These are phyloP conservation scores for Drosophila erecta DNA, from an alignment of 1,140 invertebrate species.

Conservation along the genomic window DNA sequence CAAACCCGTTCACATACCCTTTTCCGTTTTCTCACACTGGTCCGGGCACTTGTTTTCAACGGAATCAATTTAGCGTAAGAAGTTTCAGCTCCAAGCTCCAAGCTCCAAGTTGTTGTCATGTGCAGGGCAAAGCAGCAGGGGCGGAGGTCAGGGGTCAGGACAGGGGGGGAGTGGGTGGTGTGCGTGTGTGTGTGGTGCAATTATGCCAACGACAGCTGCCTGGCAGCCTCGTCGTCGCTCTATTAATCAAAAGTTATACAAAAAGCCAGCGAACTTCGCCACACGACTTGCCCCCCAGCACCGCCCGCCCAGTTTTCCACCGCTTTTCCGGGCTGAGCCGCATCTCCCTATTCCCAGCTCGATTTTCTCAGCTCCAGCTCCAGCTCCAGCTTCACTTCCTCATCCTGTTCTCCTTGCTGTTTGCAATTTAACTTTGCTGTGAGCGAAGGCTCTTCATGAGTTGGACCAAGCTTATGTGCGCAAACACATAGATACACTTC, in stretches of 20 bases:
- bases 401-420: constrained; percentile 49
- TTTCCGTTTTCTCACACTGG: constrained; percentile 4
- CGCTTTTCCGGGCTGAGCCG: constrained; percentile 6
- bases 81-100: constrained; percentile 54
- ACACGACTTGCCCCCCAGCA: constrained; percentile 34
- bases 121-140: constrained; percentile 32
- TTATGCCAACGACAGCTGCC: constrained; percentile 67
- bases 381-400: constrained; percentile 21
- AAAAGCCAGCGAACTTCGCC: constrained; percentile 77
- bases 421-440: constrained; percentile 76
- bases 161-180: not conserved
- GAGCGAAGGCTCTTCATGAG: constrained; percentile 50
- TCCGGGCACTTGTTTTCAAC: constrained; percentile 67
- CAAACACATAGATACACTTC: constrained; percentile 19
- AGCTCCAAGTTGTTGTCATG: constrained; percentile 71
- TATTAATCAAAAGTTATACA: constrained; percentile 82
- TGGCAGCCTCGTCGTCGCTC: constrained; percentile 53
- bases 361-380: constrained; percentile 14
- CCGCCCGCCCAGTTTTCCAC: not conserved
- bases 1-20: not conserved
- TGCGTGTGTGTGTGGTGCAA: constrained; percentile 60
- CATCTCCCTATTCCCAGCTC: constrained; percentile 30
- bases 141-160: constrained; percentile 1
- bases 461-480: constrained; percentile 44
- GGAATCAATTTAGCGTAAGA: constrained; percentile 80